A percentile compares a stretch with the other conserved stretches of the same genome.
These are phyloP conservation scores for Clarias laeviceps DNA, from an alignment of 2,797 vertebrate species.

Conservation along the genomic window DNA sequence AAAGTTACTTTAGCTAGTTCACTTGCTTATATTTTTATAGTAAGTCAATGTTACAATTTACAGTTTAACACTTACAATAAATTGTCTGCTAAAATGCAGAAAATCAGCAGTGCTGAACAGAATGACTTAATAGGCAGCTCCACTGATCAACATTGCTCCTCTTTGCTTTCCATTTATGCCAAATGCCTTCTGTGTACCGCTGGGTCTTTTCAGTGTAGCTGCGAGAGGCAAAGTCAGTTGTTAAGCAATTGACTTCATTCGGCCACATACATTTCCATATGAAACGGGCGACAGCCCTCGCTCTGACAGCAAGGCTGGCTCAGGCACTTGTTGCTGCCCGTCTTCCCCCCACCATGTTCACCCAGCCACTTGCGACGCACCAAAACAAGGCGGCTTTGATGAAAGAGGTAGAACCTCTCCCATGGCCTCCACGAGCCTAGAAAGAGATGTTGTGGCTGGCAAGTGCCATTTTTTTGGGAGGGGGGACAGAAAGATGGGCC, in stretches of 20 bases:
- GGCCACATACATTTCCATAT: conserved; percentile 83
- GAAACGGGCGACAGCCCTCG: conserved; percentile 77
- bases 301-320: conserved; percentile 72
- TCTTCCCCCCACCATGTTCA: conserved; percentile 69
- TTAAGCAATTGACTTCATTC: conserved; percentile 83
- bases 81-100: conserved; percentile 12
- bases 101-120: conserved; percentile 33
- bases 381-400: conserved; percentile 74
- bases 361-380: conserved; percentile 59
- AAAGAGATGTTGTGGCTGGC: conserved; percentile 68
- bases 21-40: neutral
- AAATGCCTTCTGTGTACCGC: conserved; percentile 33
- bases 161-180: conserved; percentile 50
- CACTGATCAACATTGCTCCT: conserved; percentile 59
- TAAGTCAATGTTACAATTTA: neutral
- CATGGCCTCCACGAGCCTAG: conserved; percentile 62
- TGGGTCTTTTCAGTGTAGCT: conserved; percentile 65
- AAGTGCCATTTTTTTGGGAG: conserved; percentile 61
- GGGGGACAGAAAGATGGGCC: conserved; percentile 44
- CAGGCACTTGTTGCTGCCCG: conserved; percentile 70
- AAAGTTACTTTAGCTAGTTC: neutral
- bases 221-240: conserved; percentile 82
- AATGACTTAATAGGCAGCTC: conserved; percentile 61
- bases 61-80: neutral
- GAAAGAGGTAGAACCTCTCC: conserved; percentile 69